Evolutionary conservation across 2,888 invertebrate species (phyloP).

Genomic region (Sicus ferrugineus): DNA sequence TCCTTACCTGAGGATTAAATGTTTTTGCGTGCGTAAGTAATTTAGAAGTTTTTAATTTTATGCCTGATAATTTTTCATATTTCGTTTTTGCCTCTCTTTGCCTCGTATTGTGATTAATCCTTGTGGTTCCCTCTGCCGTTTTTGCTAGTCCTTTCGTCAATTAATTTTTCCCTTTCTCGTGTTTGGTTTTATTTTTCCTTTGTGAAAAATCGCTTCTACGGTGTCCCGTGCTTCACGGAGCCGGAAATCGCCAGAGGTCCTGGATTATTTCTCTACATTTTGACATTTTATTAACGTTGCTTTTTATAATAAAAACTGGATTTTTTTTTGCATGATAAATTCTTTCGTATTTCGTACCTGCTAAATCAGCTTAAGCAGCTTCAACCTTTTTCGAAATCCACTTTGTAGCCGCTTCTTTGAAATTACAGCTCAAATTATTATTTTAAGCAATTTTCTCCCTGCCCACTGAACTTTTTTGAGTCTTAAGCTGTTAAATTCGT

Average conservation of each 20-base stretch:
- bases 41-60: conserved; percentile 6
- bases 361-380: too few relatives aligned
- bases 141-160: not conserved
- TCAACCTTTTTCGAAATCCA: not conserved
- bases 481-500: too few relatives aligned
- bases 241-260: too few relatives aligned
- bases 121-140: not conserved
- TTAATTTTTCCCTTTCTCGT: not conserved
- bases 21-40: not conserved
- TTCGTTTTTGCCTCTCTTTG: not conserved
- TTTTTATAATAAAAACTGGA: too few relatives aligned
- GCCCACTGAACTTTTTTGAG: too few relatives aligned
- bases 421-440: too few relatives aligned
- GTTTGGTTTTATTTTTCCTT: not conserved
- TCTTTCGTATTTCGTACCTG: too few relatives aligned
- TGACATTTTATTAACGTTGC: not conserved
- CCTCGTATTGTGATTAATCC: not conserved
- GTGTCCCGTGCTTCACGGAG: not conserved
- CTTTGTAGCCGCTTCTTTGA: not conserved
- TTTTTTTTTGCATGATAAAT: too few relatives aligned
- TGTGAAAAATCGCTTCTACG: not conserved
- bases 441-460: too few relatives aligned
- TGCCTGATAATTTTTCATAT: not conserved
- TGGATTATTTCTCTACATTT: not conserved
- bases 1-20: not conserved